Conservation (phyloP, 2,797 vertebrate genomes). For the Bradypodion pumilum region DNA sequence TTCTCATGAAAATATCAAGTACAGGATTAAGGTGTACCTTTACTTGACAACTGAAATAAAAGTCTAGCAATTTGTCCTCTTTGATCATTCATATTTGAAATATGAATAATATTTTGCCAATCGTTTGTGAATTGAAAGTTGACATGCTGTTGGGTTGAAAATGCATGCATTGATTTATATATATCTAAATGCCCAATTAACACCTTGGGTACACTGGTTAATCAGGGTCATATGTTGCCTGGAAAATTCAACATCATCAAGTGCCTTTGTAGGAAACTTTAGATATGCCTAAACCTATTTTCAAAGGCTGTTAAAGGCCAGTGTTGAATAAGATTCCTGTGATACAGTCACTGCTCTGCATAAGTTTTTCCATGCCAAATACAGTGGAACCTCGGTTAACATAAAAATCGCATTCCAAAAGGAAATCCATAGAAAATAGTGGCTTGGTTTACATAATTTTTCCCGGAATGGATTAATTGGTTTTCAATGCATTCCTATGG, state of each 20-base stretch:
- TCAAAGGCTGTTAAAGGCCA: background rate
- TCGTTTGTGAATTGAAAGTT: background rate
- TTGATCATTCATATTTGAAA: background rate
- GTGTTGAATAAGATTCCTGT: background rate
- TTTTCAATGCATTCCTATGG: too few relatives aligned
- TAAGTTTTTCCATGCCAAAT: background rate
- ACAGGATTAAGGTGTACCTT: background rate
- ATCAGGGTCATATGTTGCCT: background rate
- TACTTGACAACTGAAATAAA: conserved; percentile 3
- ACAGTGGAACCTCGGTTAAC: too few relatives aligned
- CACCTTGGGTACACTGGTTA: background rate
- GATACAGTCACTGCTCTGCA: background rate
- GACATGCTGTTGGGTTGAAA: background rate
- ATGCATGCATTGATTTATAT: background rate
- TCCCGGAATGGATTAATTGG: too few relatives aligned
- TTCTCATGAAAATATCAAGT: background rate
- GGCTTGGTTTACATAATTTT: too few relatives aligned
- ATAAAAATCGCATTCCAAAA: too few relatives aligned
- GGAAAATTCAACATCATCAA: background rate
- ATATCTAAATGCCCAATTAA: background rate
- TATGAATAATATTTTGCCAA: too few relatives aligned
- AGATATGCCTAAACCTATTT: background rate
- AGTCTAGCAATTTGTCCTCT: background rate
- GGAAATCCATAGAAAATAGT: too few relatives aligned
- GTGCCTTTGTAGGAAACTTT: background rate